Percentiles rank a stretch among this genome's conserved stretches.
Conservation (phyloP, 1,140 invertebrate genomes). For the Gonatopus flavifemur region DNA sequence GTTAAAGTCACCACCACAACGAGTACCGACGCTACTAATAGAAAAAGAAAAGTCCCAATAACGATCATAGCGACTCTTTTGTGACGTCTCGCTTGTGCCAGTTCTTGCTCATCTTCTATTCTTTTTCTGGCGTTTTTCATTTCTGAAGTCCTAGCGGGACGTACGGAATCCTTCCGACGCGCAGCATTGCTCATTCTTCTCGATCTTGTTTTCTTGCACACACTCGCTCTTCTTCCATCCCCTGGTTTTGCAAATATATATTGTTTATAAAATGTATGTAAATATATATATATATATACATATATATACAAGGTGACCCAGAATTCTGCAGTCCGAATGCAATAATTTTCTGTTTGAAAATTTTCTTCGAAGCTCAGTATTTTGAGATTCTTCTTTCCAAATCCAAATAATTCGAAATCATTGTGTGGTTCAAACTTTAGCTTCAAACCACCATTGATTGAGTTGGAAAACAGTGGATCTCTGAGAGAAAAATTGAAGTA, state of each 20-base stretch:
- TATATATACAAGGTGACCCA: too few species aligned
- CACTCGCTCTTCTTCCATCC: slow-evolving; percentile 46
- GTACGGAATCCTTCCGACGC: slow-evolving; percentile 46
- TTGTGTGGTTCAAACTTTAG: too few species aligned
- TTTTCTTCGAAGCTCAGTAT: too few species aligned
- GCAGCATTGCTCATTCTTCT: slow-evolving; percentile 28
- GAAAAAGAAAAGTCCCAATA: slow-evolving; percentile 67
- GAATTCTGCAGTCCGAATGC: too few species aligned
- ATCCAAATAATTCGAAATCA: too few species aligned
- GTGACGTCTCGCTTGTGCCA: slow-evolving; percentile 62
- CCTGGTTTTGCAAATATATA: slow-evolving; percentile 30
- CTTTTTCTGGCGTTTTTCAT: slow-evolving; percentile 43
- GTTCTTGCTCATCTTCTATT: slow-evolving; percentile 29
- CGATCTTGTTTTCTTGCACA: slow-evolving; percentile 34
- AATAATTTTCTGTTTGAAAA: too few species aligned
- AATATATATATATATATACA: too few species aligned
- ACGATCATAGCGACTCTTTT: slow-evolving; percentile 67
- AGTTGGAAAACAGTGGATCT: too few species aligned
- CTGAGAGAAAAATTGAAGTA: too few species aligned
- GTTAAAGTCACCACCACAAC: slow-evolving; percentile 73
- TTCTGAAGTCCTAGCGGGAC: slow-evolving; percentile 52
- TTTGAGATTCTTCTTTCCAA: too few species aligned
- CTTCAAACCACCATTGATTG: too few species aligned
- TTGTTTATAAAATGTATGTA: too few species aligned
- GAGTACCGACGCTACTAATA: slow-evolving; percentile 67